Evolutionary conservation across 2,797 vertebrate genomes (phyloP).

Genomic region (Eulemur mongoz): DNA sequence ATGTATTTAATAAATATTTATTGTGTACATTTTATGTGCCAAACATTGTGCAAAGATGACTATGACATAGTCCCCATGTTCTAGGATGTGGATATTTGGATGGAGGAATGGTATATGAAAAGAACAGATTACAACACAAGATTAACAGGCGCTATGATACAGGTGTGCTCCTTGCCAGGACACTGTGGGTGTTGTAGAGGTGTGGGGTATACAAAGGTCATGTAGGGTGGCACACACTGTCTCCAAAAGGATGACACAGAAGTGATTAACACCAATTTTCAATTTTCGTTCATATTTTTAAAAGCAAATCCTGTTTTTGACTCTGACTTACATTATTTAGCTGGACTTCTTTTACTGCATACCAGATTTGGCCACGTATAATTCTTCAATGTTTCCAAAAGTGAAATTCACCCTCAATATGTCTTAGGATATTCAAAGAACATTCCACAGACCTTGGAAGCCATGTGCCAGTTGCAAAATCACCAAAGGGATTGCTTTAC

Average conservation of each 20-base stretch:
- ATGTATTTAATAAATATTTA: background rate
- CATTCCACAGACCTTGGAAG: background rate
- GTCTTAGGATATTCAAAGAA: background rate
- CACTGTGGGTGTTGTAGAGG: background rate
- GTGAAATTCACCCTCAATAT: background rate
- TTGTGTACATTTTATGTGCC: background rate
- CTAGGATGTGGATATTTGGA: background rate
- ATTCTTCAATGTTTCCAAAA: background rate
- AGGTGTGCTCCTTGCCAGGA: background rate
- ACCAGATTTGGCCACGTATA: background rate
- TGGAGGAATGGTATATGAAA: background rate
- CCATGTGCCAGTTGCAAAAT: background rate
- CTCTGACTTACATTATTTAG: background rate
- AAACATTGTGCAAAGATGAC: background rate
- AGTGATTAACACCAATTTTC: background rate
- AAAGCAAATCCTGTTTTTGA: background rate
- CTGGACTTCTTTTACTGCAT: background rate
- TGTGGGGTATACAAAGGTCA: background rate
- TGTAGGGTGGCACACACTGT: accelerated
- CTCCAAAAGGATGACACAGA: background rate
- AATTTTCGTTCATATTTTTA: background rate
- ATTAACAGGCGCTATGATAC: background rate
- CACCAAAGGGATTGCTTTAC: background rate
- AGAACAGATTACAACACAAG: background rate
- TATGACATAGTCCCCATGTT: background rate